Percentiles rank a stretch among this genome's conserved stretches.
Conservation (phyloP, 2,113 vertebrate species). For the Choloepus hoffmanni region DNA sequence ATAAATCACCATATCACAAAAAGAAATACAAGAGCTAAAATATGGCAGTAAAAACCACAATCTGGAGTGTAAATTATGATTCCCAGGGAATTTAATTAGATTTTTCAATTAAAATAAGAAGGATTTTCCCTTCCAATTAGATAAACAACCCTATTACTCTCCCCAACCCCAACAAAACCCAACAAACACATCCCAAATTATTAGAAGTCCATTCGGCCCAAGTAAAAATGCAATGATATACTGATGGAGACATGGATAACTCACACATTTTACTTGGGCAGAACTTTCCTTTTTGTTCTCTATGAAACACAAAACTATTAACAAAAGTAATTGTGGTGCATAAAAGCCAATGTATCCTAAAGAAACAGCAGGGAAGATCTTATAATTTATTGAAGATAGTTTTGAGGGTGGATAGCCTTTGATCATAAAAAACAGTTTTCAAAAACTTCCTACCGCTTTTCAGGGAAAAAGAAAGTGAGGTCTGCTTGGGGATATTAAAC, state of each 20-base stretch:
- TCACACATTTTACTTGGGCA: not conserved
- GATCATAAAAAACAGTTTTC: conserved; percentile 74
- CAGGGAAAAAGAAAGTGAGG: conserved; percentile 24
- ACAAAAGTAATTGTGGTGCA: conserved; percentile 48
- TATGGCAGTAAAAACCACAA: not conserved
- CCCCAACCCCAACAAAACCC: not conserved
- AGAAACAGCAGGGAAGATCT: conserved; percentile 76
- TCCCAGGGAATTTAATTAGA: conserved; percentile 54
- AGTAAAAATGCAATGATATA: not conserved
- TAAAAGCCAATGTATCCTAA: conserved; percentile 49
- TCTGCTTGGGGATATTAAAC: conserved; percentile 56
- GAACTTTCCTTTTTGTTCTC: not conserved
- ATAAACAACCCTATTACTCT: not conserved
- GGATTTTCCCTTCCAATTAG: conserved; percentile 62
- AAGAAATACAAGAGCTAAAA: conserved; percentile 44
- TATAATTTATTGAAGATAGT: conserved; percentile 83
- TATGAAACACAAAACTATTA: conserved; percentile 70
- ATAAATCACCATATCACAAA: not conserved
- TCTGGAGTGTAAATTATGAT: conserved; percentile 52
- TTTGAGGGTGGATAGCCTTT: conserved; percentile 76
- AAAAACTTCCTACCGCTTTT: conserved; percentile 70
- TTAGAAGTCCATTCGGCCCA: conserved; percentile 7
- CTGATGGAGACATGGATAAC: not conserved
- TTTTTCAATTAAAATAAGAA: conserved; percentile 37
- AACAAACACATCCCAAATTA: not conserved